Evolutionary conservation across 2,888 invertebrate genomes (phyloP).

Genomic region (Lordiphosa fenestrarum): DNA sequence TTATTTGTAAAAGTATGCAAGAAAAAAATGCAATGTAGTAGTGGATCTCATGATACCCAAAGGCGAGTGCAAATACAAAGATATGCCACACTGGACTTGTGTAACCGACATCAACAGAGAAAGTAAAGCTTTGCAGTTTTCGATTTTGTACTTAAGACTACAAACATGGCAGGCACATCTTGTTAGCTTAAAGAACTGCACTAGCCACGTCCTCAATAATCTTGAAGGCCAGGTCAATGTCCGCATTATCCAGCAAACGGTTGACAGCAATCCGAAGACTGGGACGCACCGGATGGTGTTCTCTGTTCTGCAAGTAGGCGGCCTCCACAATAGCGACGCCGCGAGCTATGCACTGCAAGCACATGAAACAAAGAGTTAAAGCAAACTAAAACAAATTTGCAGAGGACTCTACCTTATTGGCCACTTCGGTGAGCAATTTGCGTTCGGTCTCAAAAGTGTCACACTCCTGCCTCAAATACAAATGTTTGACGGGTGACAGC

Average conservation of each 20-base stretch:
- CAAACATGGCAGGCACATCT: conserved; percentile 6
- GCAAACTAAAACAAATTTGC: not conserved
- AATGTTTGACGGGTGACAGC: conserved; percentile 88
- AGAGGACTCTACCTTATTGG: conserved; percentile 81
- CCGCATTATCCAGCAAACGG: conserved; percentile 83
- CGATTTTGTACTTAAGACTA: conserved; percentile 1
- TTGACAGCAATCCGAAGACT: conserved; percentile 88
- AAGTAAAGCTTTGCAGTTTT: too few relatives aligned
- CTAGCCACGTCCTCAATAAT: conserved; percentile 80
- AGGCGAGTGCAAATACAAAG: conserved; percentile 12
- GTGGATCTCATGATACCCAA: conserved; percentile 1
- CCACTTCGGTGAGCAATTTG: conserved; percentile 83
- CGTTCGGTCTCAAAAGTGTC: conserved; percentile 80
- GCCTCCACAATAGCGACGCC: conserved; percentile 87
- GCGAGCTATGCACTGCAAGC: conserved; percentile 83
- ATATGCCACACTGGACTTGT: conserved; percentile 28
- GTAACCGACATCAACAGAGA: conserved; percentile 2
- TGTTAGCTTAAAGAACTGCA: conserved; percentile 68
- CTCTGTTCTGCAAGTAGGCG: conserved; percentile 85
- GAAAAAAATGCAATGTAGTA: conserved; percentile 13
- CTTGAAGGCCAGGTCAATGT: conserved; percentile 82
- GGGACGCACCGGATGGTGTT: conserved; percentile 85
- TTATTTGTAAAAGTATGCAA: conserved; percentile 1
- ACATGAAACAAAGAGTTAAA: not conserved
- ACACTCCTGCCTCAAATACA: conserved; percentile 83